Evolutionary conservation across 1,140 invertebrate species (phyloP), one percentile per base, ranked within the genome.

Genomic region (Amphibalanus amphitrite): DNA sequence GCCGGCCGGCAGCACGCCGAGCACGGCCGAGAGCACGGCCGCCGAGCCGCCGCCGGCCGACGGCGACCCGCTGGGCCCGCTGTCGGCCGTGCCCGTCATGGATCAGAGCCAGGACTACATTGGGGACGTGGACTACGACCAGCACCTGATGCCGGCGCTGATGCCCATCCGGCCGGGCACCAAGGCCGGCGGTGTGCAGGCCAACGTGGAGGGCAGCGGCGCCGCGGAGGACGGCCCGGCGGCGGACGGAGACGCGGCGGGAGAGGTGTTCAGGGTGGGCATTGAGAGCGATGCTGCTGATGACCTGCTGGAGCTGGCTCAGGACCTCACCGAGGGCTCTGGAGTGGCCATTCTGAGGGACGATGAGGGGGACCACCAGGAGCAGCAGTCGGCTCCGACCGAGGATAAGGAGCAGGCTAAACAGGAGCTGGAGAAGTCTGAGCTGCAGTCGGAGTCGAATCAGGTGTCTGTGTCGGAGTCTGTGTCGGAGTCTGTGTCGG

Each of bases 71-170:
- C 65, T 67, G 3, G 65, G 65, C 13, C 65, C 65, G 28, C 28
- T 67, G 65, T n/a, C 65, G 6, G n/a, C 8, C 65, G 65, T 67
- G n/a, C 65, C 65, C 3, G 26, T 67, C 3, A 28, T 67, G n/a
- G 65, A 67, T 17, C 65, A 26, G 26, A 28, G 23, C n/a, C 17
- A 28, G 65, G 65, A 67, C 65, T 67, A 67, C 65, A 67, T 67
- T 17, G 65, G 65, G 8, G 65, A 67, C n/a, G 65, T 67, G 23
- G 65, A 67, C 28, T 67, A 67, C 28, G 65, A 67, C 17, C 65
- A 67, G 28, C 65, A 67, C 28, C 65, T 67, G n/a, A 8, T 67
- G 65, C 65, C 65, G 65, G 65, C 65, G 8, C 65, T 67, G 26
- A 28, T 67, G 65, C 17, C 65, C 0, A 6, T 59, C 47, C 6